phyloP scores from a whole-genome alignment of 2,797 vertebrate species.

The Pagetopsis macropterus region DNA sequence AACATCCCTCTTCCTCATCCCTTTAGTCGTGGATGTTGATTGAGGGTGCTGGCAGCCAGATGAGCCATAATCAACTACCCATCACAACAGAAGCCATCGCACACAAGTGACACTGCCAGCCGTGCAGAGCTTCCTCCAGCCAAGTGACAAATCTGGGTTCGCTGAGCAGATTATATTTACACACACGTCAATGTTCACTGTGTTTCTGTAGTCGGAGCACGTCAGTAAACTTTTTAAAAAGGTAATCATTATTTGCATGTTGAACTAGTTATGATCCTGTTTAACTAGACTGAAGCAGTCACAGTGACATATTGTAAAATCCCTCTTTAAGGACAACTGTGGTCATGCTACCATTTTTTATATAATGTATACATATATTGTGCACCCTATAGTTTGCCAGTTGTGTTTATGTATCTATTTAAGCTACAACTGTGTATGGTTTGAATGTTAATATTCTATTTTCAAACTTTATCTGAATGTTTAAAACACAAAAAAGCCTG shows the following conservation, averaged over 20 bases:
- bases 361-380: not conserved
- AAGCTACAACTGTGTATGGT: not conserved
- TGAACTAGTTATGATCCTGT: constrained; percentile 55
- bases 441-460: not conserved
- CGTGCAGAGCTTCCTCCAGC: constrained; percentile 63
- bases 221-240: constrained; percentile 62
- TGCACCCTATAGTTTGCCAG: not conserved
- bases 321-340: constrained; percentile 1
- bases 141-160: constrained; percentile 77
- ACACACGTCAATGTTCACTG: constrained; percentile 57
- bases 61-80: constrained; percentile 80
- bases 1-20: constrained; percentile 64
- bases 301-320: constrained; percentile 14
- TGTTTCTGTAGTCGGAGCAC: constrained; percentile 61
- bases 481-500: not conserved
- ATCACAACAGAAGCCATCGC: constrained; percentile 76
- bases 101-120: constrained; percentile 68
- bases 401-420: not conserved
- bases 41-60: constrained; percentile 74
- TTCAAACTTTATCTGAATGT: not conserved
- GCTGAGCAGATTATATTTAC: constrained; percentile 75
- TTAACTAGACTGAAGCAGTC: constrained; percentile 32
- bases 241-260: constrained; percentile 61
- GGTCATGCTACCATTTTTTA: constrained; percentile 7
- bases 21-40: constrained; percentile 74